These are phyloP conservation scores for Phasianus colchicus DNA, from an alignment of 2,113 vertebrate species.

Conservation along the genomic window DNA sequence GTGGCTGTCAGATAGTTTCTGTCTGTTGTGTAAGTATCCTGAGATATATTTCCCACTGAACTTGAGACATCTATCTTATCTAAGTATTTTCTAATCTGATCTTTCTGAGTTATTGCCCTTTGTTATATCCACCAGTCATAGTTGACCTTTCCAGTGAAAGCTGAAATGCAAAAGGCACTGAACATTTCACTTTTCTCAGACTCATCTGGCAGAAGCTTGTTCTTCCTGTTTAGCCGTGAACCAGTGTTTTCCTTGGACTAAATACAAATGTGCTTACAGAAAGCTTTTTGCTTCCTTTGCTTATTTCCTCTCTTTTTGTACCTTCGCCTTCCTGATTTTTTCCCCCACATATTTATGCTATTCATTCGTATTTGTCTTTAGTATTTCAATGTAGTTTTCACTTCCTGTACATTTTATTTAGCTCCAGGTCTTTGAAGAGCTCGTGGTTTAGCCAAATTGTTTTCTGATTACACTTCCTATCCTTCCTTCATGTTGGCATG, in stretches of 20 bases:
- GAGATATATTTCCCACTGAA: background rate
- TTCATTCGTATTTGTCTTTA: conserved; percentile 57
- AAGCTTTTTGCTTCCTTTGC: conserved; percentile 61
- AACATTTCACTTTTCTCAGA: conserved; percentile 22
- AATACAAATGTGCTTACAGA: conserved; percentile 50
- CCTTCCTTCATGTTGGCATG: conserved; percentile 73
- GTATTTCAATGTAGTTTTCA: conserved; percentile 67
- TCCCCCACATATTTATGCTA: conserved; percentile 65
- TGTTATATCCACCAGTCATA: background rate
- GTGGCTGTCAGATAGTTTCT: background rate
- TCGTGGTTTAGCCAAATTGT: conserved; percentile 65
- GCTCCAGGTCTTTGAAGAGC: conserved; percentile 70
- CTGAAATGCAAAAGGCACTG: conserved; percentile 30
- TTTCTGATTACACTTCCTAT: conserved; percentile 75
- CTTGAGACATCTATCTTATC: background rate
- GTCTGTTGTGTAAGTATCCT: background rate
- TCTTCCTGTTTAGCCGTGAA: background rate
- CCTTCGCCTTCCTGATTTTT: conserved; percentile 53
- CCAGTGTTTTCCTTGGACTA: conserved; percentile 17
- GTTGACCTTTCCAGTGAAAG: conserved; percentile 5
- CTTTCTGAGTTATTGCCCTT: background rate
- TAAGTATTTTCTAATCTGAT: background rate
- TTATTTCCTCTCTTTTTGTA: conserved; percentile 74
- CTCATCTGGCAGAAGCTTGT: conserved; percentile 35
- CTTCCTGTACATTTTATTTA: conserved; percentile 73